phyloP scores from a whole-genome alignment of 2,888 invertebrate species.

The Schizotus pectinicornis region DNA sequence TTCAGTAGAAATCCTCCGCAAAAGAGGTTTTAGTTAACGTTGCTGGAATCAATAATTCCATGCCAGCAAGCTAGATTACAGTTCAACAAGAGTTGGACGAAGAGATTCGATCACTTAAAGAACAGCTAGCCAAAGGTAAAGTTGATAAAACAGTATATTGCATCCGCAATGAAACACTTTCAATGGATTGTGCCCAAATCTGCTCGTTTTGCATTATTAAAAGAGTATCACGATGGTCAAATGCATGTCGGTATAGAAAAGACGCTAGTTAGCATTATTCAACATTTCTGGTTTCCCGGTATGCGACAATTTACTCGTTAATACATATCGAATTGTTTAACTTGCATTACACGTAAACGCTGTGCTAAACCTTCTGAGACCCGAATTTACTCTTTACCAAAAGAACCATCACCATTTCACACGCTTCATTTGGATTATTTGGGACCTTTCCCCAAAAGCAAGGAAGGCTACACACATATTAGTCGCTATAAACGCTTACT shows the following conservation, averaged over 20 bases:
- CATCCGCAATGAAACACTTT: slow-evolving; percentile 18
- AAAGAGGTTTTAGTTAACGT: too few relatives aligned
- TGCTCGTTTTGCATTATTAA: slow-evolving; percentile 25
- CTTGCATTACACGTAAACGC: slow-evolving; percentile 2
- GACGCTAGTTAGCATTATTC: slow-evolving; percentile 14
- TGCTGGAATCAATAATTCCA: background rate
- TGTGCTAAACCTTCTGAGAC: slow-evolving; percentile 1
- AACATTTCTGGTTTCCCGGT: slow-evolving; percentile 27
- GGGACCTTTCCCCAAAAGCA: slow-evolving; percentile 13
- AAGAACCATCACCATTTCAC: slow-evolving; percentile 3
- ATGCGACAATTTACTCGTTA: slow-evolving; percentile 21
- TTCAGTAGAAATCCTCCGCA: slow-evolving; percentile 26
- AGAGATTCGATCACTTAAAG: background rate
- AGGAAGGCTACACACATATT: slow-evolving; percentile 15
- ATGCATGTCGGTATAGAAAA: slow-evolving; percentile 27
- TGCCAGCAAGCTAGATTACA: background rate
- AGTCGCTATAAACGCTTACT: too few relatives aligned
- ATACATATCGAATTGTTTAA: slow-evolving; percentile 17
- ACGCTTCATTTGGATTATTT: slow-evolving; percentile 21
- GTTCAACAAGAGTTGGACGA: background rate
- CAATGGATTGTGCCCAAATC: slow-evolving; percentile 24
- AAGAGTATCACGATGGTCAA: slow-evolving; percentile 31
- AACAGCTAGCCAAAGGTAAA: background rate
- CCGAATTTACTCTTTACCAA: slow-evolving; percentile 3
- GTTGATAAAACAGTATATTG: background rate